phyloP scores from a whole-genome alignment of 1,140 invertebrate species.

The Reticulitermes speratus region DNA sequence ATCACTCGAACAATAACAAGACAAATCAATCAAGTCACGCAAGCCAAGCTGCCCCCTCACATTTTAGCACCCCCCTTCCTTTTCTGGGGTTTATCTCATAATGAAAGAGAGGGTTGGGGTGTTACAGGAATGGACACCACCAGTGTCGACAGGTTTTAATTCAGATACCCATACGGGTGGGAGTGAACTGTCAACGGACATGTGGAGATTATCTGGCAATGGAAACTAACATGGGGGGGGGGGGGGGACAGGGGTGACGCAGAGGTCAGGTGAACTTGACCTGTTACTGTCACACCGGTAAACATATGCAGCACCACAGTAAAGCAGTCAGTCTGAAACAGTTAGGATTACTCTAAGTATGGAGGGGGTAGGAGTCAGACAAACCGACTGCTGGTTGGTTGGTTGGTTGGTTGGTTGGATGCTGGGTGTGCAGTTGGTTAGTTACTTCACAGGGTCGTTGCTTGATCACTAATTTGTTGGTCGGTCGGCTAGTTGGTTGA shows the following conservation, averaged over 20 bases:
- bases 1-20: not conserved
- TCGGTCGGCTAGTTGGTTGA: too few species aligned
- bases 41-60: not conserved
- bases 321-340: too few species aligned
- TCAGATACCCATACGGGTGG: not conserved
- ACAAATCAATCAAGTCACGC: not conserved
- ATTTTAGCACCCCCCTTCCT: not conserved
- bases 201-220: not conserved
- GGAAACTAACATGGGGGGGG: not conserved
- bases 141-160: not conserved
- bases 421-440: too few species aligned
- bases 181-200: not conserved
- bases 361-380: too few species aligned
- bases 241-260: not conserved
- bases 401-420: too few species aligned
- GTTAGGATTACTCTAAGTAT: too few species aligned
- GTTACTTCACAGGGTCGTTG: too few species aligned
- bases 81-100: not conserved
- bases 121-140: not conserved
- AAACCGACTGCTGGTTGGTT: too few species aligned
- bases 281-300: not conserved
- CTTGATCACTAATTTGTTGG: too few species aligned
- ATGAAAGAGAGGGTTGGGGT: not conserved
- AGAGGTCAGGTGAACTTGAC: not conserved
- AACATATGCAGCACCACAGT: not conserved